Evolutionary conservation across 2,113 vertebrate species (phyloP).

Genomic region (Lonchura striata): DNA sequence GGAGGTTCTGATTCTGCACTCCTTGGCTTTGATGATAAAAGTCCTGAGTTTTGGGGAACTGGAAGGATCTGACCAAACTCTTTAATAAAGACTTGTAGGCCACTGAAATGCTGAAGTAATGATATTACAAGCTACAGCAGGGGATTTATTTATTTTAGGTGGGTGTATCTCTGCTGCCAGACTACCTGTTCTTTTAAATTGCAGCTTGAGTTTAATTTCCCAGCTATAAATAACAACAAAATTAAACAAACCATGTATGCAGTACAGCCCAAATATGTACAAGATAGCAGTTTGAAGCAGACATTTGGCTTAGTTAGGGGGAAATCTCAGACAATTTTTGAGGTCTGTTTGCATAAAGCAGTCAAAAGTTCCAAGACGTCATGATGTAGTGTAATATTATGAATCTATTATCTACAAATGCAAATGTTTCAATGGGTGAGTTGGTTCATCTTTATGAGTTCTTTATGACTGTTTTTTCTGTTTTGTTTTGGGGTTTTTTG

Average conservation of each 20-base stretch:
- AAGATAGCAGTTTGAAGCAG: not conserved
- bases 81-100: too few species aligned
- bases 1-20: not conserved
- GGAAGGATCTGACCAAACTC: not conserved
- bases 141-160: not conserved
- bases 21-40: not conserved
- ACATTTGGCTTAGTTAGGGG: not conserved
- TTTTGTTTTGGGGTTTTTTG: not conserved
- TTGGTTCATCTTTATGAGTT: not conserved
- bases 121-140: not conserved
- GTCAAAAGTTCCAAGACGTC: not conserved
- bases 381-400: not conserved
- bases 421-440: not conserved
- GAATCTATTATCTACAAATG: not conserved
- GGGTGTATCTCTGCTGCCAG: not conserved
- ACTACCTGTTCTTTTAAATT: not conserved
- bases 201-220: not conserved
- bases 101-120: rapidly evolving
- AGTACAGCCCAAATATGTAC: not conserved
- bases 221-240: not conserved
- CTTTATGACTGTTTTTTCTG: not conserved
- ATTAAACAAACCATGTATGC: not conserved
- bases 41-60: not conserved
- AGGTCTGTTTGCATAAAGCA: not conserved
- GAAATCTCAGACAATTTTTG: not conserved